Evolutionary conservation across 2,888 invertebrate species (phyloP).

Genomic region (Poecilus cupreus): DNA sequence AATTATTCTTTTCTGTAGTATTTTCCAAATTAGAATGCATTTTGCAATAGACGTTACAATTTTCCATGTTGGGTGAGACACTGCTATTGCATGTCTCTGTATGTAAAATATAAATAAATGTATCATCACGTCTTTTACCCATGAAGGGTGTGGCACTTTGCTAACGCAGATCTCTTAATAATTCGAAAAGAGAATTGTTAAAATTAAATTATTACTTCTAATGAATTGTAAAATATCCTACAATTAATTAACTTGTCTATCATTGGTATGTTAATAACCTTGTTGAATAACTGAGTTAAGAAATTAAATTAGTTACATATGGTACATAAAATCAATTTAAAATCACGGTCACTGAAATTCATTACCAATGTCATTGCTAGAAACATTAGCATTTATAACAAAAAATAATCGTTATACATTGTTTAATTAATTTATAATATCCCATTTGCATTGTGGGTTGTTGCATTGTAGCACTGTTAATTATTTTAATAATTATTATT

Average conservation of each 20-base stretch:
- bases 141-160: no score
- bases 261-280: neutral
- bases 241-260: neutral
- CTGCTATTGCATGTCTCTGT: no score
- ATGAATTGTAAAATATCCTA: neutral
- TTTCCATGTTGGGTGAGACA: no score
- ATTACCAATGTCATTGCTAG: conserved; percentile 41
- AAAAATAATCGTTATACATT: neutral
- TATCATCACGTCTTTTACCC: no score
- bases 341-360: conserved; percentile 38
- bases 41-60: no score
- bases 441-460: neutral
- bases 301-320: conserved; percentile 12
- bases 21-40: no score
- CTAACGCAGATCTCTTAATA: no score
- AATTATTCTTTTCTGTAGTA: no score
- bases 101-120: no score
- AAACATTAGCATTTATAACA: neutral
- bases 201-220: neutral
- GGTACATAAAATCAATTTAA: conserved; percentile 9
- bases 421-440: neutral
- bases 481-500: neutral
- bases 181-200: neutral
- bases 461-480: neutral
- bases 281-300: neutral